Percentiles rank a stretch among this genome's conserved stretches.
phyloP scores from a whole-genome alignment of 2,797 vertebrate genomes.

The Chiloscyllium punctatum region DNA sequence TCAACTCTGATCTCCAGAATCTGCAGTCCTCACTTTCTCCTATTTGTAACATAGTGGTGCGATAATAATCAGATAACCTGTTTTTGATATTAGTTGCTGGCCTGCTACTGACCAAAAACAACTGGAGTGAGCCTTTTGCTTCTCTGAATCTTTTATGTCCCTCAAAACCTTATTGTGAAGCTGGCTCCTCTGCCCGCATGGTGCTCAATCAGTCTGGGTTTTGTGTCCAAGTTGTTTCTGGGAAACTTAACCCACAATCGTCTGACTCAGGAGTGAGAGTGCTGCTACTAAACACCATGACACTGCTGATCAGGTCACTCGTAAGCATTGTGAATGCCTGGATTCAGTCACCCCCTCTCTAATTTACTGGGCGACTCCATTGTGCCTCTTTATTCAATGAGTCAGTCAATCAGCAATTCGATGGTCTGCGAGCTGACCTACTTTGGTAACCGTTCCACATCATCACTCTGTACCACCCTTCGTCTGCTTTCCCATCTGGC shows the following conservation, averaged over 20 bases:
- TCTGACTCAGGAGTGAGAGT: neutral
- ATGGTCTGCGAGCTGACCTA: neutral
- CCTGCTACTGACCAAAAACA: neutral
- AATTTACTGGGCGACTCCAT: neutral
- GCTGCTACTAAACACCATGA: neutral
- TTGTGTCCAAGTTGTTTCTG: neutral
- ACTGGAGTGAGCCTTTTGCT: neutral
- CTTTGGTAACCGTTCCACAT: neutral
- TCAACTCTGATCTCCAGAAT: too few species aligned
- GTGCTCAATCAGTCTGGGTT: neutral
- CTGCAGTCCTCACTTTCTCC: too few species aligned
- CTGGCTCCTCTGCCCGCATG: too few species aligned
- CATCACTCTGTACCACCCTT: neutral
- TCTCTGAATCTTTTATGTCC: neutral
- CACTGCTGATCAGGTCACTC: neutral
- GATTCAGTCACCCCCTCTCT: neutral
- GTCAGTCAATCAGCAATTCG: neutral
- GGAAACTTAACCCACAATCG: neutral
- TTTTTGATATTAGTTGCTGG: neutral
- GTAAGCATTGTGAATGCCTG: neutral
- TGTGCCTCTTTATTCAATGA: neutral
- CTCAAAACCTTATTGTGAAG: neutral
- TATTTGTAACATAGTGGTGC: neutral
- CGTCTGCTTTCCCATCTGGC: neutral
- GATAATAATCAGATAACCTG: neutral